Evolutionary conservation across 2,113 vertebrate species (phyloP).

Genomic region (Piprites chloris): DNA sequence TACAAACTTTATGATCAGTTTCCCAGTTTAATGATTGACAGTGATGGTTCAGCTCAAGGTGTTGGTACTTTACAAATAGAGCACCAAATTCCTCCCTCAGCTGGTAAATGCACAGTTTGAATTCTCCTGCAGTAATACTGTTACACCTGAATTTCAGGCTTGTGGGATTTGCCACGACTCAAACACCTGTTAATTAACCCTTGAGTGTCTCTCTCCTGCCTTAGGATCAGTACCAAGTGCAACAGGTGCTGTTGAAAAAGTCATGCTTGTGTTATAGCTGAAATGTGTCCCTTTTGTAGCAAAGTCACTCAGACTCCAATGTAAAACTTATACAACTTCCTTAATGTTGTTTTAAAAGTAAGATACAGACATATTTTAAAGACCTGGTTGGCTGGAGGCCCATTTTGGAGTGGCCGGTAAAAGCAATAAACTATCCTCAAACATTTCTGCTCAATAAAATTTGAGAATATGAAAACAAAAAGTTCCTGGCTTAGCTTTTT

Average conservation of each 20-base stretch:
- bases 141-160: neutral
- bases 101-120: neutral
- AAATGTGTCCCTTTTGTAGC: neutral
- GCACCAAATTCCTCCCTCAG: accelerated
- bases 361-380: constrained; percentile 54
- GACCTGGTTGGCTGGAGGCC: constrained; percentile 37
- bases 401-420: constrained; percentile 19
- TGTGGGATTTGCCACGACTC: neutral
- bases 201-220: accelerated
- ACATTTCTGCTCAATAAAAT: constrained; percentile 55
- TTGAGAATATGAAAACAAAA: constrained; percentile 52
- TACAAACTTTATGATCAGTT: neutral
- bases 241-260: neutral
- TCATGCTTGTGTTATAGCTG: neutral
- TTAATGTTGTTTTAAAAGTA: constrained; percentile 44
- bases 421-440: constrained; percentile 47
- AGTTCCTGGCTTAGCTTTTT: neutral
- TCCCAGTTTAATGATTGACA: neutral
- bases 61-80: neutral
- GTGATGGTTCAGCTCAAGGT: neutral
- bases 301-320: neutral
- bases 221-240: accelerated
- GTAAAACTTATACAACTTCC: constrained; percentile 61
- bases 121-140: accelerated
- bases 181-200: neutral